Evolutionary conservation across 2,797 vertebrate species (phyloP), one percentile per base, ranked within the genome.

Genomic region (Falco cherrug): DNA sequence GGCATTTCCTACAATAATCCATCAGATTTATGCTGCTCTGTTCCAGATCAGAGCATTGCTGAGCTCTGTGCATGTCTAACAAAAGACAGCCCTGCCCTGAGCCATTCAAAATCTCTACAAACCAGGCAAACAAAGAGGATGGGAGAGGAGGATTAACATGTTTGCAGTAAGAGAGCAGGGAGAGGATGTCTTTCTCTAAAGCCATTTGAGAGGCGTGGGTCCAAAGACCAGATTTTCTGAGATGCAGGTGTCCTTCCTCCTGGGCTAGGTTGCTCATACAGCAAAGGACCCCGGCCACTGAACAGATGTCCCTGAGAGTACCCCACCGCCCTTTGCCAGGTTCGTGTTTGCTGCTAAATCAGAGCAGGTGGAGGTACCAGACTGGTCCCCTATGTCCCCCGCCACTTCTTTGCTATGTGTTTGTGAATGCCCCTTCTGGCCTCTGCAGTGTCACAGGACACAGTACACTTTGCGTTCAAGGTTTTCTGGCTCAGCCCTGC

Each of bases 1-100:
- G 95, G 80, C 83, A 97, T 96, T 96, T 97, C 93, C 95, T 86
- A 91, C 0, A 4, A 60, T 94, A 96, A 95, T 91, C 87, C 73
- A 9, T 50, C 63, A 93, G 90, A 96, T 95, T 96, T 95, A 86
- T 53, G 57, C 76, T 86, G 92, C 75, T 45, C 73, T 71, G 61
- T 50, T 95, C 65, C 69, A 70, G 69, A 61, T 33, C 61, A 53
- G 79, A 93, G 69, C 82, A 51, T 28, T 25, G 9, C 89, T 71
- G 91, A 96, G 79, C 87, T 83, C 87, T 73, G 53, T 67, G 59
- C 82, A 47, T 4, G 1, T 80, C 86, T 93, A 93, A 95, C 93
- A 90, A 94, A 96, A 91, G 81, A 33, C 87, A 89, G 59, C 59
- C 43, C 25, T 89, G 60, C 43, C 39, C 84, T 74, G 53, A 88